Evolutionary conservation across 2,888 invertebrate genomes (phyloP), one percentile per base, ranked within the genome.

Genomic region (Myopa testacea): DNA sequence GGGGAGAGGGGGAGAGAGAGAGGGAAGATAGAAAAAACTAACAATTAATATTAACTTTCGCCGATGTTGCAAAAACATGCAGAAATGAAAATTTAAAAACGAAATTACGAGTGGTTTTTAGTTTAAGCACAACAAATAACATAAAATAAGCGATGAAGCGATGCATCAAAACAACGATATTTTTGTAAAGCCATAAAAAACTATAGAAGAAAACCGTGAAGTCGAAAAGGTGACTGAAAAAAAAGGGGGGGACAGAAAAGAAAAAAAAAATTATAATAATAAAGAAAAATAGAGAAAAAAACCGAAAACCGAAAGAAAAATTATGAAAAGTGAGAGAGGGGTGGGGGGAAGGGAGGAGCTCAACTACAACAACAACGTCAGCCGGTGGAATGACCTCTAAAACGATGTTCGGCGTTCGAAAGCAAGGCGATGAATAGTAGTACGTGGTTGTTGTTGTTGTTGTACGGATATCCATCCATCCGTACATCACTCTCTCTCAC

Each of bases 361-460:
- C 8, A 34, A 34, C 63, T 37, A 37, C 34, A 14, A 16, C 37
- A 40, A 40, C 55, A 63, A 50, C 26, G 52, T 65, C 58, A 74
- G 74, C 65, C 74, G 52, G 65, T 74, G 74, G 63, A 74, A 65
- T 65, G 74, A 74, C 74, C 74, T 65, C 52, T 74, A 63, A 74
- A 74, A 63, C 72, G 72, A 26, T 10, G 45, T 62, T 55, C 55
- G 55, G 16, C 55, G 55, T 5, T 55, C 55, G 37, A 70, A 19
- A 52, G 70, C 63, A n/a, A 62, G 52, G n/a, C 52, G 70, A 60
- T 73, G 72, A 62, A 40, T 19, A 73, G 12, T 19, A 34, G 12
- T 73, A 73, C 10, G 58, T 52, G 50, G 34, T 19, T 55, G 19
- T 52, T 52, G 69, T 52, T 70, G 37, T 55, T 70, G 52, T 69